Base-by-base conservation (phyloP, 1,140 invertebrate species). In the Myzus persicae region DNA sequence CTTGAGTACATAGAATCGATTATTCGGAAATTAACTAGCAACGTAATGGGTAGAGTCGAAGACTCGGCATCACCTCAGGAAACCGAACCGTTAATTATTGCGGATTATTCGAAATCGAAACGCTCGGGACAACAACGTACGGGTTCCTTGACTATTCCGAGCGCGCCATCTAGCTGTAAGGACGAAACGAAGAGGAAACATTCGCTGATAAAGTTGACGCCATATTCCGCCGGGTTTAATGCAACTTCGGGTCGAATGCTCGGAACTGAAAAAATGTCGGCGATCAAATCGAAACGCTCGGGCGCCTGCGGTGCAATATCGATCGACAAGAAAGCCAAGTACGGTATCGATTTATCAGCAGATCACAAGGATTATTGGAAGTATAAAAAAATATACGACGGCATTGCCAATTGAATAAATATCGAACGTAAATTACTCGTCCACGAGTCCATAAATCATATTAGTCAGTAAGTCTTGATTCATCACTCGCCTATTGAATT, bases 351-450 rank as follows among this genome's bases (percentile, higher is more conserved):
- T 26, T 54, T 89, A 36, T 46, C 88, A 38, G 20, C 11, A 36
- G 18, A 89, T 26, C 88, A 89, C n/a, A 89, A 89, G 36, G 36
- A 54, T 9, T 89, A 89, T 40, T 89, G 88, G 88, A 89, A 54
- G 14, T 26, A 54, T 40, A 89, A 54, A 89, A 36, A 54, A 51
- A 54, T 89, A 38, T 89, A 89, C 38, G 48, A 89, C 14, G 14
- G 48, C 14, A 89, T 89, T 40, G 24, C 36, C 11, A 40, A 89
- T 54, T 89, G 38, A 87, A 31, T 44, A 87, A 87, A 22, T 20
- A n/a, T n/a, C 4, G 1, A 9, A n/a, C 1, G 14, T n/a, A 67
- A 67, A n/a, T 67, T 18, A 67, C 4, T 67, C 59, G n/a, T 76
- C 20, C 20, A 51, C 5, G 2, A 51, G 22, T 24, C 44, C 48